Evolutionary conservation across 64 coral and sea anemone genomes (phyloP).

Genomic region (Montipora efflorescens): DNA sequence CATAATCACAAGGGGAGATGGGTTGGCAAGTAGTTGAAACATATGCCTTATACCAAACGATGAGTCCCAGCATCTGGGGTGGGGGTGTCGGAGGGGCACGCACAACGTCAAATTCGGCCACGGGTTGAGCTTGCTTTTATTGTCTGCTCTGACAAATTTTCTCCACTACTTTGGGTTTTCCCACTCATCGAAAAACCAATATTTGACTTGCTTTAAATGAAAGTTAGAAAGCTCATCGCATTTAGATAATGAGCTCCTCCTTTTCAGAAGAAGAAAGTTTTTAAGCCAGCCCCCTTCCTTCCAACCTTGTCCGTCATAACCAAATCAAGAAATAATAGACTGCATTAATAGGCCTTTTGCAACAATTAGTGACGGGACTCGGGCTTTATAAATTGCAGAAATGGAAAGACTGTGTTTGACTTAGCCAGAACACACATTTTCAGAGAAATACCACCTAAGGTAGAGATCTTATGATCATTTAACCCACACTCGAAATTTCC

Average conservation of each 20-base stretch:
- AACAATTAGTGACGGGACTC: too few relatives aligned
- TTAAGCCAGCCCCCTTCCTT: background rate
- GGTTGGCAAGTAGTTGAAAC: too few relatives aligned
- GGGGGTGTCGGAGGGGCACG: too few relatives aligned
- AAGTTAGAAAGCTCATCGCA: background rate
- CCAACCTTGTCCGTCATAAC: conserved; percentile 12
- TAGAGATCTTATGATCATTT: conserved; percentile 6
- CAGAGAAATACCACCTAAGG: background rate
- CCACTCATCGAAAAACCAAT: too few relatives aligned
- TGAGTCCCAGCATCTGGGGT: too few relatives aligned
- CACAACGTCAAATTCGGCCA: too few relatives aligned
- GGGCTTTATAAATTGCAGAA: background rate
- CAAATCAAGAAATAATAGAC: conserved; percentile 6
- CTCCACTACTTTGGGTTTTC: too few relatives aligned
- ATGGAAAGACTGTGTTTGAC: conserved; percentile 6
- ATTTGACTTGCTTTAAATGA: background rate
- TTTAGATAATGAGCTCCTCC: background rate
- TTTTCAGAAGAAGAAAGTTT: background rate
- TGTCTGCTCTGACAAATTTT: too few relatives aligned
- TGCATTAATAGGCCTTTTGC: conserved; percentile 7
- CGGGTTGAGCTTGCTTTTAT: too few relatives aligned
- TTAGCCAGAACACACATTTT: conserved; percentile 17
- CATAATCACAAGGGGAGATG: too few relatives aligned
- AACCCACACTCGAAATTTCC: conserved; percentile 6
- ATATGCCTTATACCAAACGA: too few relatives aligned